These are phyloP conservation scores for Diceros bicornis DNA, from an alignment of 2,797 vertebrate genomes.

Conservation along the genomic window DNA sequence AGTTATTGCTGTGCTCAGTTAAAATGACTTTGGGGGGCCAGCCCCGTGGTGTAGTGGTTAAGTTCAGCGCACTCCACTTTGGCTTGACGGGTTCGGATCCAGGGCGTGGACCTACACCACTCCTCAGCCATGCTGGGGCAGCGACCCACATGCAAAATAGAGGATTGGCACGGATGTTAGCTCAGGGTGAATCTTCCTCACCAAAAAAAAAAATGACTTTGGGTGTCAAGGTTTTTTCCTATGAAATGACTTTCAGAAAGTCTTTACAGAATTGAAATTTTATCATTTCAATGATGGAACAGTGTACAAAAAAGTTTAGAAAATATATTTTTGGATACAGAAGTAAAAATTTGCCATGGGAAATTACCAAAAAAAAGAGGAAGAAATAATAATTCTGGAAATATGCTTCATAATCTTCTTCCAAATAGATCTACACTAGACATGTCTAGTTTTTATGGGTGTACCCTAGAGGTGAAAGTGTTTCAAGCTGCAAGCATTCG, in stretches of 20 bases:
- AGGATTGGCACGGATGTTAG: no score
- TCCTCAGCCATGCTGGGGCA: no score
- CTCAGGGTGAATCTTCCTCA: no score
- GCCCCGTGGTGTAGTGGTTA: no score
- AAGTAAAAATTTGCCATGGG: neutral
- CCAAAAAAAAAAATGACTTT: neutral
- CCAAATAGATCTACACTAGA: no score
- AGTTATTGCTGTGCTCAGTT: neutral
- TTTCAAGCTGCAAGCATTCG: neutral
- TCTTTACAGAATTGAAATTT: neutral
- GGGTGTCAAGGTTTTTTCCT: neutral
- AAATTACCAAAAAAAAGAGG: neutral
- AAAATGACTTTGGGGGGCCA: neutral
- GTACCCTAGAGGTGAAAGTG: accelerated
- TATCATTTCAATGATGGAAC: neutral
- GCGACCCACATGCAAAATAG: no score
- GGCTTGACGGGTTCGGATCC: no score
- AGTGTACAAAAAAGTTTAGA: neutral
- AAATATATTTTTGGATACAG: neutral
- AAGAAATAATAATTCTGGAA: neutral
- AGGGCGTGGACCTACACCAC: no score
- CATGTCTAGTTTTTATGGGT: accelerated
- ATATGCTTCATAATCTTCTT: neutral
- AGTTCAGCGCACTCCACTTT: no score
- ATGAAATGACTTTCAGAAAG: neutral